phyloP scores from a whole-genome alignment of 2,113 vertebrate species.

The Nothoprocta pentlandii region DNA sequence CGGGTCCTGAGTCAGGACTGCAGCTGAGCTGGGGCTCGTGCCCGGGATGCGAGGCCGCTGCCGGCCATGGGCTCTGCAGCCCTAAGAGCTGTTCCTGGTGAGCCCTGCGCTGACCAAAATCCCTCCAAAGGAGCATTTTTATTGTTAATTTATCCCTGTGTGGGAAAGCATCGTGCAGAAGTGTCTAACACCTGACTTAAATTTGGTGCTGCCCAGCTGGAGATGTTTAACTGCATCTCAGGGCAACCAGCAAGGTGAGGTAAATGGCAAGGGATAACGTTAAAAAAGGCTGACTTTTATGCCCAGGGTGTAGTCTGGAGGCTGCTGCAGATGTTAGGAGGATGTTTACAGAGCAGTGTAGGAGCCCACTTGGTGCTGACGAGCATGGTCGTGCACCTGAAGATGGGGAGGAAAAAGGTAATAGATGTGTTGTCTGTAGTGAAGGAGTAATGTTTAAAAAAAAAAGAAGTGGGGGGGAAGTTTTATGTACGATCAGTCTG shows the following conservation, averaged over 20 bases:
- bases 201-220: neutral
- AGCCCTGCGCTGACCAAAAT: neutral
- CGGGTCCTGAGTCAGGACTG: neutral
- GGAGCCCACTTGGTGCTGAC: neutral
- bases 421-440: neutral
- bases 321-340: neutral
- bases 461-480: neutral
- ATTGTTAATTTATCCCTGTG: accelerated
- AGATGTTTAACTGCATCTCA: neutral
- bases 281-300: neutral
- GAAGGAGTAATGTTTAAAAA: neutral
- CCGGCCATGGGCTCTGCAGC: neutral
- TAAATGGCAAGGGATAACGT: accelerated
- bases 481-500: neutral
- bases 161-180: neutral
- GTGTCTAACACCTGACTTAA: neutral
- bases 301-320: neutral
- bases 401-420: neutral
- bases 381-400: neutral
- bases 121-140: neutral
- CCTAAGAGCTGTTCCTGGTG: accelerated
- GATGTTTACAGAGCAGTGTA: accelerated
- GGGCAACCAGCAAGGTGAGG: neutral
- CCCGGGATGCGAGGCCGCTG: neutral
- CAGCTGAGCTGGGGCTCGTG: neutral